Base-by-base conservation (phyloP, 37 sponge, comb jelly and placozoan genomes). In the Halisarca cf. caerulea region DNA sequence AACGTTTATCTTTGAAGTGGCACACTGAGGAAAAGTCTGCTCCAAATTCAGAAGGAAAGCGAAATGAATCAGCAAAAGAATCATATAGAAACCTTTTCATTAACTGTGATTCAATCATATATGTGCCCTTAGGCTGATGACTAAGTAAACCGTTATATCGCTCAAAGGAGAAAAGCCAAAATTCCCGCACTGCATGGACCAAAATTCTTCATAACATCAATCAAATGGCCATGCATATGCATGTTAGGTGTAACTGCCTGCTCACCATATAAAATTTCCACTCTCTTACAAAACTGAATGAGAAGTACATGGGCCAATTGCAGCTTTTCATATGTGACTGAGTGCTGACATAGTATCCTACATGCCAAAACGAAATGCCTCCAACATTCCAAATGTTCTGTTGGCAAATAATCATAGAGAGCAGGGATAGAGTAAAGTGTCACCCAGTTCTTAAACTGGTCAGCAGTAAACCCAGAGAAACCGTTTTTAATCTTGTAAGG, bases 301-400 rank as follows among this genome's bases (percentile, higher is more conserved):
- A 71, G 40, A 30, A 71, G 40, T 36, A 33, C 20, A 36, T 71
- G 32, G 30, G 72, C 72, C 41, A 30, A 30, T 20, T 71, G 72
- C 23, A 71, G 20, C 7, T 33, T 39, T 34, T 32, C 72, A 17
- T 71, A 34, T 17, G 72, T 34, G 0, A 87, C 9, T 3, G 21
- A 23, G 24, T 44, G 34, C 47, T 87, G 80, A 36, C 62, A 73
- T 42, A 70, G 43, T 15, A 84, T 57, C 43, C 84, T 70, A 34
- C 66, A 84, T 21, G 84, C 84, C 36, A 84, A 39, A 14, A 84
- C 84, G 47, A 71, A 84, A 71, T 72, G 58, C 43, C 84, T 41
- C 84, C 84, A 84, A 40, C 84, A 84, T 41, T 82, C 80, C 15
- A 86, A 53, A 36, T 90, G 86, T 45, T 75, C 79, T 35, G 24